These are phyloP conservation scores for Anthonomus grandis DNA, from an alignment of 1,140 invertebrate species.

Conservation along the genomic window DNA sequence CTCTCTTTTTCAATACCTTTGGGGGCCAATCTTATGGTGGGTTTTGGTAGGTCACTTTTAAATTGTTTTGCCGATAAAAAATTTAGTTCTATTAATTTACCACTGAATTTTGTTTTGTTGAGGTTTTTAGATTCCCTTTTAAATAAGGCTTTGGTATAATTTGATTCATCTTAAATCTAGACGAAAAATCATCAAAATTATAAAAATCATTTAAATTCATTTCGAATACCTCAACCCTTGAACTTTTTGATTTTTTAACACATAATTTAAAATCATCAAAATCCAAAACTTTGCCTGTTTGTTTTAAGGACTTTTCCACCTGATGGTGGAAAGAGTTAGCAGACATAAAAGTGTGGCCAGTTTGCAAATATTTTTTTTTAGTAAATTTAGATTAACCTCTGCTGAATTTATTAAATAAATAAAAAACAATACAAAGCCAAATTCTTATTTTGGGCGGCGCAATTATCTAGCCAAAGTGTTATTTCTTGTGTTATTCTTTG, in stretches of 20 bases:
- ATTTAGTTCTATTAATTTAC: conserved; percentile 1
- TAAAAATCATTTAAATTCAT: conserved; percentile 11
- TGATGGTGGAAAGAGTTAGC: conserved; percentile 15
- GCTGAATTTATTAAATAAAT: too few relatives aligned
- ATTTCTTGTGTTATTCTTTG: too few relatives aligned
- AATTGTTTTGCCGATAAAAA: neutral
- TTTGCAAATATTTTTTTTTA: too few relatives aligned
- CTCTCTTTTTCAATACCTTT: neutral
- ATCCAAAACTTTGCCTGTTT: conserved; percentile 16
- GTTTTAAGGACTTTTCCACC: conserved; percentile 18
- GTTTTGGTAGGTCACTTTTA: neutral
- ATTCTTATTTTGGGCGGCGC: too few relatives aligned
- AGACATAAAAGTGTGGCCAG: too few relatives aligned
- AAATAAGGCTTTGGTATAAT: conserved; percentile 13
- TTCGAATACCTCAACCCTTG: neutral
- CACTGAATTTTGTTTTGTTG: too few relatives aligned
- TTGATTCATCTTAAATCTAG: conserved; percentile 15
- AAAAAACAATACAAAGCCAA: too few relatives aligned
- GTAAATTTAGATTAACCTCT: too few relatives aligned
- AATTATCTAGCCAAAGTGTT: too few relatives aligned
- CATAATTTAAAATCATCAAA: conserved; percentile 10
- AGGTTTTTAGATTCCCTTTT: too few relatives aligned
- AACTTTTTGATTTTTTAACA: conserved; percentile 7
- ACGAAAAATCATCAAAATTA: conserved; percentile 10
- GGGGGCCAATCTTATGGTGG: neutral